Percentiles rank a stretch among this genome's conserved stretches.
phyloP scores from a whole-genome alignment of 2,888 invertebrate species.

The Nesidiocoris tenuis region DNA sequence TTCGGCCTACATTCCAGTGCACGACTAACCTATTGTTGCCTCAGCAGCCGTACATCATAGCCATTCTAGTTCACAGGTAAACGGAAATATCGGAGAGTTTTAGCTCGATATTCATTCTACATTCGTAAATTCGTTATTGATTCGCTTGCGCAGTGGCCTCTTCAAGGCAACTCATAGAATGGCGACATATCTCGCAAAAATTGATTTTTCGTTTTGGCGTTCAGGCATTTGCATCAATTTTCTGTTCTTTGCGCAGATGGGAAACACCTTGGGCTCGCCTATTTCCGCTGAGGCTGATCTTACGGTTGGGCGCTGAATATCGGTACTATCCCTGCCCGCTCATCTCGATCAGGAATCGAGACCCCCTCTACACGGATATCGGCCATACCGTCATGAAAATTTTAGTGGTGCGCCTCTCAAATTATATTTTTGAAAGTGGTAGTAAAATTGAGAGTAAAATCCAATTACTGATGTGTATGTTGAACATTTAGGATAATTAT shows the following conservation, averaged over 20 bases:
- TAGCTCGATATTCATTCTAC: no score
- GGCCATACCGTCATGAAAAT: conserved; percentile 87
- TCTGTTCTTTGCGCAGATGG: conserved; percentile 57
- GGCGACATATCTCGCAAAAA: conserved; percentile 35
- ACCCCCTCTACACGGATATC: conserved; percentile 79
- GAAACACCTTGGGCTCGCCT: conserved; percentile 82
- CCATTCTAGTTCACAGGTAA: conserved; percentile 67
- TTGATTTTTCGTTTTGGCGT: no score
- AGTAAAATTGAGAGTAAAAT: no score
- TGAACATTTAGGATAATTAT: neutral
- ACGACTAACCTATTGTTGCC: conserved; percentile 72
- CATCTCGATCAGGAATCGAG: conserved; percentile 72
- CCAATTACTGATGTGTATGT: neutral
- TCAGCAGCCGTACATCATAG: conserved; percentile 72
- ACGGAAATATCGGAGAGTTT: no score
- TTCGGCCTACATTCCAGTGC: conserved; percentile 78
- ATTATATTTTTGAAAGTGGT: conserved; percentile 52
- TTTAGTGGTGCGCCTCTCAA: conserved; percentile 69
- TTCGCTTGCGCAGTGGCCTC: no score
- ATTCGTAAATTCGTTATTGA: no score
- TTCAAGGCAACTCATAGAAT: no score
- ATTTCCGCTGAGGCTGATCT: conserved; percentile 69
- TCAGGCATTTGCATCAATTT: no score
- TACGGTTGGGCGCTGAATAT: conserved; percentile 80
- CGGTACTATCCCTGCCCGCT: conserved; percentile 83